Percentiles rank a stretch among this genome's conserved stretches.
phyloP scores from a whole-genome alignment of 2,888 invertebrate species.

The Sialis lutaria region DNA sequence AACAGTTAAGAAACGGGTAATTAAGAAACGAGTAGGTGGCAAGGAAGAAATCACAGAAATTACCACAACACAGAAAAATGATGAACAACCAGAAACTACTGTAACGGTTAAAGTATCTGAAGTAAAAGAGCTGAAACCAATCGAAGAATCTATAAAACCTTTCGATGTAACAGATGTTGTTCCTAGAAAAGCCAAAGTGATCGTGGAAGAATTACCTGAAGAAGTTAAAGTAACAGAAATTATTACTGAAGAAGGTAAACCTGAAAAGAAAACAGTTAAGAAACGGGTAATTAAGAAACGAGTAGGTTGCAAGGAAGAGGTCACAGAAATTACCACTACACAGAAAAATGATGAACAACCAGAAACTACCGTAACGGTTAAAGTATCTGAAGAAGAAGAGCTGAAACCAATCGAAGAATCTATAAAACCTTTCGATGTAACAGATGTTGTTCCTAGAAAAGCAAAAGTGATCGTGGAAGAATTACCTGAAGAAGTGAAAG shows the following conservation, averaged over 20 bases:
- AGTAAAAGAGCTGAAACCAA: conserved; percentile 1
- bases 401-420: conserved; percentile 8
- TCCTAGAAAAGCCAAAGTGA: conserved; percentile 8
- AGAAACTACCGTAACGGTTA: conserved; percentile 14
- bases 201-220: conserved; percentile 14
- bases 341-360: conserved; percentile 22
- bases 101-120: conserved; percentile 10
- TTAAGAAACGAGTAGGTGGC: conserved; percentile 12
- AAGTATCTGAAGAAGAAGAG: conserved; percentile 7
- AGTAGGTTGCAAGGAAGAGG: conserved; percentile 10
- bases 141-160: conserved; percentile 10
- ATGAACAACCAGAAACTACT: conserved; percentile 16
- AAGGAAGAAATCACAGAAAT: conserved; percentile 19
- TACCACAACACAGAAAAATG: conserved; percentile 23
- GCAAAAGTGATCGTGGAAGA: conserved; percentile 8
- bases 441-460: conserved; percentile 3
- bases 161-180: too few species aligned
- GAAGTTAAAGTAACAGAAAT: conserved; percentile 18
- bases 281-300: conserved; percentile 13
- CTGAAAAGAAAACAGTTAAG: conserved; percentile 15
- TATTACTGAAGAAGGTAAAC: conserved; percentile 17
- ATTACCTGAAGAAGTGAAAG: conserved; percentile 13
- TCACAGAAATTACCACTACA: conserved; percentile 23
- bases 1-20: conserved; percentile 13
- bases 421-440: conserved; percentile 7